Base-by-base conservation (phyloP, 2,113 vertebrate genomes). In the Lynx canadensis region DNA sequence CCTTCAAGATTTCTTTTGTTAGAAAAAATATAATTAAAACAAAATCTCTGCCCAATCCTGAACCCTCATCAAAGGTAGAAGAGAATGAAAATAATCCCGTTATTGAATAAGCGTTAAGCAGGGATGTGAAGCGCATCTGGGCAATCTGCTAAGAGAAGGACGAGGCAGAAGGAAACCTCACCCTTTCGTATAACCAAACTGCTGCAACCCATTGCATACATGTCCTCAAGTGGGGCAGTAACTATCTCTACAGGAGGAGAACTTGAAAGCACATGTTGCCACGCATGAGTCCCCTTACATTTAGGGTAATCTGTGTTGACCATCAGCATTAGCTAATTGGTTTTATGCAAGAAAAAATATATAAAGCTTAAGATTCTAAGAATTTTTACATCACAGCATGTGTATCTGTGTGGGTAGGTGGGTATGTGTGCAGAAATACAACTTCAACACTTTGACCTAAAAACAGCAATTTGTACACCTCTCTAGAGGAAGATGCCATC, bases 121-220 rank as follows among this genome's bases (percentile, higher is more conserved):
- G 14, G 38, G 12, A 74, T 14, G 15, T 36, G 29, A 10, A 84
- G 31, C 1, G 0, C 6, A n/a, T 45, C 23, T 5, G 23, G 45
- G 9, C 71, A 78, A 66, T 41, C 5, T 29, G 9, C 45, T 52
- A 15, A 38, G 33, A 29, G 33, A 41, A 15, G 48, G 4, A 23
- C 45, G 14, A 29, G 15, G 12, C 36, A 36, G 36, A 69, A 94
- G 33, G 50, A 31, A 68, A 45, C 21, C 2, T 87, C 19, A 45
- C 45, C 1, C 10, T 33, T 69, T 45, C 3, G 11, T 45, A 33
- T 5, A 13, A 3, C 57, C 19, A 76, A 55, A 31, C 3, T n/a
- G 27, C 19, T 55, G 83, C 27, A 23, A 55, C 14, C 15, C 4
- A 12, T 38, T 21, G 14, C n/a, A 55, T 76, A 55, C 63, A 15